These are phyloP conservation scores for Climacteris rufus DNA, from an alignment of 2,113 vertebrate genomes.

Conservation along the genomic window DNA sequence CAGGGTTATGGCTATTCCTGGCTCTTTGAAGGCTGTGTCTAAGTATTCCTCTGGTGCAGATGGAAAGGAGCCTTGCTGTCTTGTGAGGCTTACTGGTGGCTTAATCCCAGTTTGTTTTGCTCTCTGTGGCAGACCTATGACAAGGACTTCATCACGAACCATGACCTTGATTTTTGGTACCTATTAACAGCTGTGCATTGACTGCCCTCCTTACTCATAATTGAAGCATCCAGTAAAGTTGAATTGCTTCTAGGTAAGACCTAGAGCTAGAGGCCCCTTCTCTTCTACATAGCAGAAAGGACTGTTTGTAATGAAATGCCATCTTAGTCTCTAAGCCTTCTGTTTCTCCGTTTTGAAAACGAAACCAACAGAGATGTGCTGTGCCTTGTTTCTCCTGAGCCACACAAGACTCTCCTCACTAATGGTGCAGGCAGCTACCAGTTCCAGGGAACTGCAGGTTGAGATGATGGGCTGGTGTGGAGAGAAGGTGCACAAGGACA, in stretches of 20 bases:
- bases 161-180: neutral
- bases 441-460: neutral
- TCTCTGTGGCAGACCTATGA: neutral
- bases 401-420: rapidly evolving
- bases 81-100: neutral
- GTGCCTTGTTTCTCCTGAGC: neutral
- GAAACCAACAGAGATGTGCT: neutral
- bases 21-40: neutral
- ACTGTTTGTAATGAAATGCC: neutral
- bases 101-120: neutral
- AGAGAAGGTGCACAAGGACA: neutral
- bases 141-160: neutral
- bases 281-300: neutral
- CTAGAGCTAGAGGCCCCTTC: neutral
- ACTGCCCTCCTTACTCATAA: neutral
- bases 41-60: neutral
- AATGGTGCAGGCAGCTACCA: neutral
- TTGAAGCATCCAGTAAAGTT: neutral
- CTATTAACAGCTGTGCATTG: neutral
- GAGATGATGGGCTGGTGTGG: neutral
- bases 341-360: neutral
- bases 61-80: neutral
- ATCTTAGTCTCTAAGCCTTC: neutral
- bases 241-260: neutral
- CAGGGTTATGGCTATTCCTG: neutral